phyloP scores from a whole-genome alignment of 2,113 vertebrate genomes.

The Hassar affinis region DNA sequence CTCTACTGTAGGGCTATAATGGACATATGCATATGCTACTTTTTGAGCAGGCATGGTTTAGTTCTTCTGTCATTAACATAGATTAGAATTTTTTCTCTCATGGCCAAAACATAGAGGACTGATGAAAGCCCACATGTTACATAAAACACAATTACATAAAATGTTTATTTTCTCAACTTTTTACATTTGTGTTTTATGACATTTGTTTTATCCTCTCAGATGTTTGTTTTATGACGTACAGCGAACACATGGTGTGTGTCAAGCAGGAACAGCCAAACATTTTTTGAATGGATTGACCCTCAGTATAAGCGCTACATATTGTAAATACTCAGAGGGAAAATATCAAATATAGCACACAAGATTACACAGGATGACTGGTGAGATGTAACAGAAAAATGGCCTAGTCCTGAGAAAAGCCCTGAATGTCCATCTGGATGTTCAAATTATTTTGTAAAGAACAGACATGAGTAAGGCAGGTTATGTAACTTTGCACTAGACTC shows the following conservation, averaged over 20 bases:
- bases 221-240: constrained; percentile 28
- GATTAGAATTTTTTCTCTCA: constrained; percentile 2
- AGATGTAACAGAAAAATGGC: constrained; percentile 25
- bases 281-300: constrained; percentile 16
- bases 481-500: constrained; percentile 37
- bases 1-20: not conserved
- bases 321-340: constrained; percentile 24
- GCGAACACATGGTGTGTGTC: constrained; percentile 36
- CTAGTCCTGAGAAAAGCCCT: constrained; percentile 18
- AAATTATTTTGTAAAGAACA: constrained; percentile 41
- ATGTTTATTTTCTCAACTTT: constrained; percentile 28
- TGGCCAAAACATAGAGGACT: not conserved
- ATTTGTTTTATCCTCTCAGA: constrained; percentile 5
- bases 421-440: constrained; percentile 30
- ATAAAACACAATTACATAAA: constrained; percentile 29
- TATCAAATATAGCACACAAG: constrained; percentile 15
- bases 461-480: constrained; percentile 48
- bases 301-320: constrained; percentile 1
- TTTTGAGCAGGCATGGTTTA: constrained; percentile 6
- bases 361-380: constrained; percentile 29
- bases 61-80: not conserved
- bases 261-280: constrained; percentile 30
- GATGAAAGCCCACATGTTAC: constrained; percentile 12
- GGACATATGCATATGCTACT: not conserved
- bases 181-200: constrained; percentile 3